These are phyloP conservation scores for Liposcelis brunnea DNA, from an alignment of 2,888 invertebrate species.

Conservation along the genomic window DNA sequence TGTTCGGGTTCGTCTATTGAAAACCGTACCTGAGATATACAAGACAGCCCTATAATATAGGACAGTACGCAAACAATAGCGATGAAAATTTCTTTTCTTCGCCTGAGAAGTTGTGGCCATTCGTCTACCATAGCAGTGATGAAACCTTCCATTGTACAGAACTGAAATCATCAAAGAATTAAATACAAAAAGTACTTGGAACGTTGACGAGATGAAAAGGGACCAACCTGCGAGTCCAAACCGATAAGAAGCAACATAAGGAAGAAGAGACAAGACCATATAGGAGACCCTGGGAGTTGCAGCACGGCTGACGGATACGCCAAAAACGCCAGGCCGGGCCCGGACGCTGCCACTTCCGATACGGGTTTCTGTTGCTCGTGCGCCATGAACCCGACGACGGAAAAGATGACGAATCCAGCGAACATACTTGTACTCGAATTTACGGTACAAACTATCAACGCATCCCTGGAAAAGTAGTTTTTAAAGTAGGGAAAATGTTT, in stretches of 20 bases:
- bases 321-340: conserved; percentile 78
- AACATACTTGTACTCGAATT: conserved; percentile 90
- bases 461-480: conserved; percentile 43
- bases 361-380: conserved; percentile 85
- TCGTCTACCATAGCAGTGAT: conserved; percentile 97
- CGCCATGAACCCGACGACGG: conserved; percentile 88
- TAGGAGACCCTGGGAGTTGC: conserved; percentile 72
- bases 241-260: conserved; percentile 84
- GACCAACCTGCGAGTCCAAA: conserved; percentile 52
- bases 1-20: too few relatives aligned
- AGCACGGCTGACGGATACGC: conserved; percentile 87
- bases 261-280: conserved; percentile 88
- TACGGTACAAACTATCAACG: conserved; percentile 72
- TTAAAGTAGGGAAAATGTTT: not conserved
- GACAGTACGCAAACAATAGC: conserved; percentile 80
- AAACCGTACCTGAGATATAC: conserved; percentile 63
- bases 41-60: conserved; percentile 82
- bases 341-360: conserved; percentile 84
- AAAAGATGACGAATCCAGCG: conserved; percentile 86
- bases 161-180: conserved; percentile 29
- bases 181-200: too few relatives aligned
- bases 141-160: conserved; percentile 97
- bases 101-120: conserved; percentile 76
- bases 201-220: conserved; percentile 17
- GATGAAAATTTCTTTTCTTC: conserved; percentile 87